Conservation (phyloP, 2,888 invertebrate species). For the Lasius platythorax region DNA sequence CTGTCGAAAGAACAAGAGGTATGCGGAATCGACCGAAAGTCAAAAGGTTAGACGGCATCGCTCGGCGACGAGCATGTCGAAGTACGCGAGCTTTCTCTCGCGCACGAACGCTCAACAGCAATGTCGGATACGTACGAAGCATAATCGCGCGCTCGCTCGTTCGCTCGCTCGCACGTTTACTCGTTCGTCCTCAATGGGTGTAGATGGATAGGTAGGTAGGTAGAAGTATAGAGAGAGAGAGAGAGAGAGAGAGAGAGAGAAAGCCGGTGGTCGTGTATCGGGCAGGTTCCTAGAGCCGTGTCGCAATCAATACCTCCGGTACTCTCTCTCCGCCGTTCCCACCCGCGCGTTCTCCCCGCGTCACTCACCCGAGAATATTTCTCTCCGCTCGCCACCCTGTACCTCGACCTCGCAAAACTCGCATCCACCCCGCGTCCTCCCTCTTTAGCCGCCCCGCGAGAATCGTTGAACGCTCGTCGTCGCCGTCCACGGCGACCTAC, state of each 20-base stretch:
- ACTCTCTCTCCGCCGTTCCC: constrained; percentile 79
- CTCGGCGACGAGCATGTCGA: constrained; percentile 30
- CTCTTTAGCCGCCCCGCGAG: constrained; percentile 8
- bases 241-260: constrained; percentile 70
- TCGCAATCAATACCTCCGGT: constrained; percentile 78
- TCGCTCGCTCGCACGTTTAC: constrained; percentile 38
- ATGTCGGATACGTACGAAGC: constrained; percentile 67
- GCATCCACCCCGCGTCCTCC: constrained; percentile 66
- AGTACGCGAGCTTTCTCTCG: constrained; percentile 57
- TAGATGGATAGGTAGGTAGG: constrained; percentile 60
- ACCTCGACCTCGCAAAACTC: constrained; percentile 74
- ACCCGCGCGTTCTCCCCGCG: constrained; percentile 78
- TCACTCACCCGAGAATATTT: constrained; percentile 83
- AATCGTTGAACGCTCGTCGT: constrained; percentile 37
- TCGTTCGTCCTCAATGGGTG: constrained; percentile 46
- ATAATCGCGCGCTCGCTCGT: constrained; percentile 71
- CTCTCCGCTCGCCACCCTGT: constrained; percentile 75
- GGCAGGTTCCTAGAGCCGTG: constrained; percentile 78
- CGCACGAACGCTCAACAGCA: constrained; percentile 63
- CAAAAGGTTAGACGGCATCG: not conserved
- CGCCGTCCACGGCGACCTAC: constrained; percentile 16
- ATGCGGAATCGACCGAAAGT: constrained; percentile 22
- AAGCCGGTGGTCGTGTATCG: constrained; percentile 75
- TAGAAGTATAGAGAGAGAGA: constrained; percentile 65
- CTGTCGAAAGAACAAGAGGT: not conserved